A percentile compares a stretch with the other conserved stretches of the same genome.
Evolutionary conservation across 2,888 invertebrate species (phyloP).

Genomic region (Cremastobaeus sp.): DNA sequence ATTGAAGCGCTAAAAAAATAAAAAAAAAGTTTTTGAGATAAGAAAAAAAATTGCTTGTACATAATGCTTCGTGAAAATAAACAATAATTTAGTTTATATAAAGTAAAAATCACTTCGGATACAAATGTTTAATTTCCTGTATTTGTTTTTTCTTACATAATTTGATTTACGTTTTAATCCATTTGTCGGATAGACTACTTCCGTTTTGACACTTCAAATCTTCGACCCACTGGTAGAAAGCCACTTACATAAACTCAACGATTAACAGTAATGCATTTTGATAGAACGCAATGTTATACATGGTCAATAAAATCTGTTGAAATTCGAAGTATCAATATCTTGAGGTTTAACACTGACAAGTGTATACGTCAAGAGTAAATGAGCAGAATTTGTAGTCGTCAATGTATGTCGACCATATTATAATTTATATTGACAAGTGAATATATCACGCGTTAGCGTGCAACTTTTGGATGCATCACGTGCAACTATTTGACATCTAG

Average conservation of each 20-base stretch:
- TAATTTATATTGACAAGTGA: constrained; percentile 20
- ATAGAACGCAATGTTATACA: constrained; percentile 2
- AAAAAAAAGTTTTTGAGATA: too few species aligned
- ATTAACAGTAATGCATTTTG: constrained; percentile 7
- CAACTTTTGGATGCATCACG: constrained; percentile 17
- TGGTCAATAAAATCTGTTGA: not conserved
- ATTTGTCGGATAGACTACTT: too few species aligned
- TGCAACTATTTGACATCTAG: constrained; percentile 3
- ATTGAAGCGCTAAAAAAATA: too few species aligned
- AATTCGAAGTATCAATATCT: constrained; percentile 16
- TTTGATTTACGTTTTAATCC: too few species aligned
- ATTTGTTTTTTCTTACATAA: too few species aligned
- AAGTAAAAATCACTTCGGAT: too few species aligned
- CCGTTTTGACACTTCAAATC: too few species aligned
- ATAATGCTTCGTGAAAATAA: too few species aligned
- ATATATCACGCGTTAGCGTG: constrained; percentile 17
- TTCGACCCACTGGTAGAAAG: too few species aligned
- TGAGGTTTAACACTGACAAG: constrained; percentile 20
- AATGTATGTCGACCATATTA: not conserved
- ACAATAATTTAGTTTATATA: too few species aligned
- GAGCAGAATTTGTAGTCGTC: constrained; percentile 9
- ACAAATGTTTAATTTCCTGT: too few species aligned
- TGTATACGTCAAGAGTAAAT: constrained; percentile 10
- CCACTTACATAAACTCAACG: not conserved
- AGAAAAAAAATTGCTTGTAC: too few species aligned